phyloP scores from a whole-genome alignment of 1,140 invertebrate species.

The Platyscapa corneri region DNA sequence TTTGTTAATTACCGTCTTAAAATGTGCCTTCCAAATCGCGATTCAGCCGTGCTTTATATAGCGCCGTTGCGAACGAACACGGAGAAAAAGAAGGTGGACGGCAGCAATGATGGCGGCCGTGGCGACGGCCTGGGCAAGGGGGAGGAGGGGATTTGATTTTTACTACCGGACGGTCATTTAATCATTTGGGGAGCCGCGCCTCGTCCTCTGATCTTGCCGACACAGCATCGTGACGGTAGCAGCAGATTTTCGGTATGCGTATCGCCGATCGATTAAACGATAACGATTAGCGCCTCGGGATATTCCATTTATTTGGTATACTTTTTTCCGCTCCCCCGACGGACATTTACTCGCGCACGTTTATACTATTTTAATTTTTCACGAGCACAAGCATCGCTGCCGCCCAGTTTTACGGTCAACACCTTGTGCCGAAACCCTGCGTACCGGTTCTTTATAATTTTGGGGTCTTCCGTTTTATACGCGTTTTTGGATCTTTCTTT shows the following conservation, averaged over 20 bases:
- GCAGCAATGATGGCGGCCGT: neutral
- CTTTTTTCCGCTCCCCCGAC: neutral
- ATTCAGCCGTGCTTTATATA: slow-evolving; percentile 28
- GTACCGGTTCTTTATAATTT: too few relatives aligned
- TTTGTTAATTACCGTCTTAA: slow-evolving; percentile 48
- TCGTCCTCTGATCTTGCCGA: slow-evolving; percentile 42
- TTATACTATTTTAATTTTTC: slow-evolving; percentile 32
- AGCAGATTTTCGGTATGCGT: slow-evolving; percentile 22
- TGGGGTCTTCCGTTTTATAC: neutral
- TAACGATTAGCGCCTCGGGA: slow-evolving; percentile 41
- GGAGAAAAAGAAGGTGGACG: neutral
- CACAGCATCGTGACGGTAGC: slow-evolving; percentile 19
- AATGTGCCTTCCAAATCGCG: slow-evolving; percentile 37
- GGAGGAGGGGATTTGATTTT: slow-evolving; percentile 41
- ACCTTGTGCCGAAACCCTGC: too few relatives aligned
- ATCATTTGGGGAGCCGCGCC: slow-evolving; percentile 12
- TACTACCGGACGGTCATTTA: slow-evolving; percentile 39
- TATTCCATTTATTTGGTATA: neutral
- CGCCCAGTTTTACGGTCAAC: neutral
- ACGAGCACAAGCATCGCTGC: neutral
- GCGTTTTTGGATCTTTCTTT: neutral
- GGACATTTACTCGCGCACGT: neutral
- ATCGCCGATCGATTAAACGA: slow-evolving; percentile 40
- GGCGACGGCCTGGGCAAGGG: neutral
- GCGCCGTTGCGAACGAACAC: neutral